A percentile compares a stretch with the other conserved stretches of the same genome.
Evolutionary conservation across 2,888 invertebrate species (phyloP).

Genomic region (Euphydryas editha): DNA sequence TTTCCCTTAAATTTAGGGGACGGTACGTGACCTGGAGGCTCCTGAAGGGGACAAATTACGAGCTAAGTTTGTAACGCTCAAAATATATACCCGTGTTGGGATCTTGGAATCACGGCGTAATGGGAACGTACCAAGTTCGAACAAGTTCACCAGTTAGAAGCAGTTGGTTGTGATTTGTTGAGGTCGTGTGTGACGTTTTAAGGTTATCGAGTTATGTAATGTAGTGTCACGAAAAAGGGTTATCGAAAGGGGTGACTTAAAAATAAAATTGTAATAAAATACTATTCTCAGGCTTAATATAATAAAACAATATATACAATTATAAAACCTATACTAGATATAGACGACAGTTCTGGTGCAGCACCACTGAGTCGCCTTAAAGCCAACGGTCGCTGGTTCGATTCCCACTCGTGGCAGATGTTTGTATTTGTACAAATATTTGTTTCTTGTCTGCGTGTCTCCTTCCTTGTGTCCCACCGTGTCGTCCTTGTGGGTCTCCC

Average conservation of each 20-base stretch:
- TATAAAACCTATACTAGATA: too few relatives aligned
- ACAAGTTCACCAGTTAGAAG: slow-evolving; percentile 48
- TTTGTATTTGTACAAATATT: too few relatives aligned
- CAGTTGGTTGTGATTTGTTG: slow-evolving; percentile 49
- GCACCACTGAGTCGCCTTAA: too few relatives aligned
- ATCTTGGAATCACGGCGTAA: slow-evolving; percentile 41
- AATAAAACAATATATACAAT: too few relatives aligned
- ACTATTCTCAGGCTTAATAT: too few relatives aligned
- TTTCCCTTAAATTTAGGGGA: slow-evolving; percentile 77
- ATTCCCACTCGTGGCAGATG: too few relatives aligned
- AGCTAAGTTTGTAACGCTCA: slow-evolving; percentile 63
- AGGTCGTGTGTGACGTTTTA: slow-evolving; percentile 34
- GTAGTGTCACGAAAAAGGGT: background rate
- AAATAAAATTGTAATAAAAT: background rate
- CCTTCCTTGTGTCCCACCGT: too few relatives aligned
- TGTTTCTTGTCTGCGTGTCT: too few relatives aligned
- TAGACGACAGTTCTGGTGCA: too few relatives aligned
- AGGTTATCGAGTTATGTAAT: slow-evolving; percentile 23
- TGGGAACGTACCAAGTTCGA: slow-evolving; percentile 36
- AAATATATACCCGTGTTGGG: slow-evolving; percentile 45
- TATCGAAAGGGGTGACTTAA: background rate
- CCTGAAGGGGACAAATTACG: slow-evolving; percentile 63
- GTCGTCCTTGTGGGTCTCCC: too few relatives aligned
- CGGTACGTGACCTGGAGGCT: slow-evolving; percentile 67
- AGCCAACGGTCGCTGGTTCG: too few relatives aligned